These are phyloP conservation scores for Lithophane ornitopus DNA, from an alignment of 2,888 invertebrate genomes.

Conservation along the genomic window DNA sequence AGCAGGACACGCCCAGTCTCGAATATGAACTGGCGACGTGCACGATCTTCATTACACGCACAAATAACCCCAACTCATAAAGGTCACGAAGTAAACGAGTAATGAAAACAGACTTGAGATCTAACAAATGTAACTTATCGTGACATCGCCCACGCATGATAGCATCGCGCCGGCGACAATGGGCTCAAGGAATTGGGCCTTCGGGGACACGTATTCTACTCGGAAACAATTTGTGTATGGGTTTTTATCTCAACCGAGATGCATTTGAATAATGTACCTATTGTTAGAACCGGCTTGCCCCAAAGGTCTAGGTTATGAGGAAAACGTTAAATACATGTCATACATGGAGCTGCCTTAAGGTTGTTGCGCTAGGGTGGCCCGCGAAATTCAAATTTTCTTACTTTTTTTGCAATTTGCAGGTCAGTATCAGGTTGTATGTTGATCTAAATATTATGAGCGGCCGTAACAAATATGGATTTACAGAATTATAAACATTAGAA, in stretches of 20 bases:
- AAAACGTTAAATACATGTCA: constrained; percentile 45
- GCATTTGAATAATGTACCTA: constrained; percentile 60
- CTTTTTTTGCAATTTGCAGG: too few species aligned
- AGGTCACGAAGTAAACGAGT: constrained; percentile 75
- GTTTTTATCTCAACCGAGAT: constrained; percentile 69
- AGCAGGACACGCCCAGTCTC: constrained; percentile 72
- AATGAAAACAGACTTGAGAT: constrained; percentile 76
- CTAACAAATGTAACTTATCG: constrained; percentile 78
- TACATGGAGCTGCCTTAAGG: constrained; percentile 41
- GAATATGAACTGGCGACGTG: constrained; percentile 71
- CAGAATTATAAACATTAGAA: too few species aligned
- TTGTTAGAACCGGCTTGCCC: constrained; percentile 57
- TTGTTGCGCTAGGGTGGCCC: too few species aligned
- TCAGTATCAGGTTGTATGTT: too few species aligned
- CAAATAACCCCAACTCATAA: constrained; percentile 72
- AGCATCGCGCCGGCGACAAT: constrained; percentile 80
- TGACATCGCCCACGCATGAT: constrained; percentile 84
- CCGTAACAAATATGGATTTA: too few species aligned
- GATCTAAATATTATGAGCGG: too few species aligned
- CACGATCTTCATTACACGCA: constrained; percentile 80
- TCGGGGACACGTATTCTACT: constrained; percentile 74
- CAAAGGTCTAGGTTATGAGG: constrained; percentile 61
- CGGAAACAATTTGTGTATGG: constrained; percentile 73
- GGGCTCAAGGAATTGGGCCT: constrained; percentile 79
- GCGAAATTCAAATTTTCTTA: too few species aligned